Conservation (phyloP, 2,797 vertebrate species). For the Hafferia zeledoni region DNA sequence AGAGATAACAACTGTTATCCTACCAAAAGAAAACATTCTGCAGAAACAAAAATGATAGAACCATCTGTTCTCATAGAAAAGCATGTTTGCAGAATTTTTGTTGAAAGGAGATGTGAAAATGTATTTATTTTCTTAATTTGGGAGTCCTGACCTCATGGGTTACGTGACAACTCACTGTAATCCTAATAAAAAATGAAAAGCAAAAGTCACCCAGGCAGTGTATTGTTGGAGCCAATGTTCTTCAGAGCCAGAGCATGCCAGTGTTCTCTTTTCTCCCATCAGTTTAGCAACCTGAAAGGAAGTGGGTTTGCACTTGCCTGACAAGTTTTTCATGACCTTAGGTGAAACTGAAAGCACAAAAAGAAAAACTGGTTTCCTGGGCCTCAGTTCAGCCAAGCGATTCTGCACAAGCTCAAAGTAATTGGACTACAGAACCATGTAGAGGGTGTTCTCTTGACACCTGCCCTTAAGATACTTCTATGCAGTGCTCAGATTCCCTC, state of each 20-base stretch:
- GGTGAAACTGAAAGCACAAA: not conserved
- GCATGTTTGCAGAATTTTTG: not conserved
- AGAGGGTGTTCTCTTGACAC: not conserved
- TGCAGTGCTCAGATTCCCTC: not conserved
- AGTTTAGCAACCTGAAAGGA: not conserved
- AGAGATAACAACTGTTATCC: not conserved
- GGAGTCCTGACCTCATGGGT: not conserved
- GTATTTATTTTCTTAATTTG: not conserved
- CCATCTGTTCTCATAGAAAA: not conserved
- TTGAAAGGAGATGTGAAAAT: not conserved
- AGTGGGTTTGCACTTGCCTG: not conserved
- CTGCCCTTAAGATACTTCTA: not conserved
- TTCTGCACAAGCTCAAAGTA: not conserved
- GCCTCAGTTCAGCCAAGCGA: not conserved
- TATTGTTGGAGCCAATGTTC: not conserved
- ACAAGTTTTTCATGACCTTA: not conserved
- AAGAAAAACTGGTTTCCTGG: not conserved
- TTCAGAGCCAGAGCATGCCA: not conserved
- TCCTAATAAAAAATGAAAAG: not conserved
- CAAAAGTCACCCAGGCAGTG: not conserved
- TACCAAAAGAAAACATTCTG: not conserved
- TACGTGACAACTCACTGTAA: not conserved
- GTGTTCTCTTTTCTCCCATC: not conserved
- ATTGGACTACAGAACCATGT: no score
- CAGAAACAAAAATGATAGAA: not conserved